These are phyloP conservation scores for Falco peregrinus DNA, from an alignment of 2,797 vertebrate species.

Conservation along the genomic window DNA sequence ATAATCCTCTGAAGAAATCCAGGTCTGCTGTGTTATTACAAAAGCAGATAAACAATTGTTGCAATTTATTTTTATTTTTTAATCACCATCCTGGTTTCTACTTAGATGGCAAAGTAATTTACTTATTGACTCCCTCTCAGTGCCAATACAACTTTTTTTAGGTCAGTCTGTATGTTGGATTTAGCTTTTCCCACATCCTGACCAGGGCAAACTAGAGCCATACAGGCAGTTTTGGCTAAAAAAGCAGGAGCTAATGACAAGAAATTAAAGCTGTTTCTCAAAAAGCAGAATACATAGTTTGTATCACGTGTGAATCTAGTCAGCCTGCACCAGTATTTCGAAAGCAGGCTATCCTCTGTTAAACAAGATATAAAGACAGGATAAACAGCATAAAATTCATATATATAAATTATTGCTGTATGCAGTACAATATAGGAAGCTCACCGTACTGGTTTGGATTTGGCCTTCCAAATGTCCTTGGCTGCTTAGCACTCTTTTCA, in stretches of 20 bases:
- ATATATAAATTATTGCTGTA: neutral
- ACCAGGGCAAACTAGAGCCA: neutral
- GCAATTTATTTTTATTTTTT: constrained; percentile 2
- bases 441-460: constrained; percentile 17
- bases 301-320: neutral
- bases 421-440: constrained; percentile 2
- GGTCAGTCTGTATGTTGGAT: neutral
- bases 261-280: neutral
- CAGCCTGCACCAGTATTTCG: neutral
- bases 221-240: neutral
- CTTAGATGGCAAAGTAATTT: neutral
- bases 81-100: neutral
- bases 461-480: constrained; percentile 58
- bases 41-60: neutral
- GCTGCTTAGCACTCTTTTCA: neutral
- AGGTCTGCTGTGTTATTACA: neutral
- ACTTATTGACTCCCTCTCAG: neutral
- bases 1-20: neutral
- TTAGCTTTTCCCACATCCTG: constrained; percentile 56
- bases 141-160: neutral
- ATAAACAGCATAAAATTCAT: neutral
- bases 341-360: neutral
- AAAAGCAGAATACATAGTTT: neutral
- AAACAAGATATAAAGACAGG: neutral
- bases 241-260: neutral